Base-by-base conservation (phyloP, 2,113 vertebrate species). In the Cyanoliseus patagonus region DNA sequence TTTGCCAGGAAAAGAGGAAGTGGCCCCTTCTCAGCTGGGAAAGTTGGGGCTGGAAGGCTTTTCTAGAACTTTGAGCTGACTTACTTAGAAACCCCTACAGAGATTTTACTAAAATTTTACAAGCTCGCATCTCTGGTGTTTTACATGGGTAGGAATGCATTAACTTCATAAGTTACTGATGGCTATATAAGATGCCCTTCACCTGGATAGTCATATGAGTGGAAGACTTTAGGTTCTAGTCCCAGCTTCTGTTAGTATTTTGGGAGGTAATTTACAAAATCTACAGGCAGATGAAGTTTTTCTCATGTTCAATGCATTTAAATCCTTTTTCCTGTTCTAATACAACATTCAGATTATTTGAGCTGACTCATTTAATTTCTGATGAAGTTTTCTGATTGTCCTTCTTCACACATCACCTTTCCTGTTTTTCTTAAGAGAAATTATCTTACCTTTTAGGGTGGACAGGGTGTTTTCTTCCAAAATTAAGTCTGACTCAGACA, bases 401-500 rank as follows among this genome's bases (percentile, higher is more conserved):
- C 28, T 39, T 87, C 64, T 55, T 89, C 49, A 92, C 30, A 93
- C 37, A 77, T 39, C 73, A 86, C 22, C 20, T 55, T 96, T 91
- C 27, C 33, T 96, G 69, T 83, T 96, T 97, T 86, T 59, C 74
- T 78, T 61, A 78, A 81, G 72, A 89, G 73, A 96, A 94, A 44
- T 25, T 77, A 37, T 25, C 16, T 92, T 96, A 93, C 51, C 80
- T 90, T 55, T 94, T 68, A 92, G 61, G 55, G 92, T 79, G 53
- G 80, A 49, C n/a, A 93, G 30, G n/a, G 68, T 96, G 70, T 51
- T 91, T 90, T 88, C 83, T 93, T 92, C 46, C 68, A 90, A 92
- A 96, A 86, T 94, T 75, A 90, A 85, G 44, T 85, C 73, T 97
- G 91, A 82, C 91, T 92, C 91, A 97, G 13, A 6, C 69, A 97